A percentile compares a stretch with the other conserved stretches of the same genome.
phyloP scores from a whole-genome alignment of 2,113 vertebrate species.

The Scophthalmus maximus region DNA sequence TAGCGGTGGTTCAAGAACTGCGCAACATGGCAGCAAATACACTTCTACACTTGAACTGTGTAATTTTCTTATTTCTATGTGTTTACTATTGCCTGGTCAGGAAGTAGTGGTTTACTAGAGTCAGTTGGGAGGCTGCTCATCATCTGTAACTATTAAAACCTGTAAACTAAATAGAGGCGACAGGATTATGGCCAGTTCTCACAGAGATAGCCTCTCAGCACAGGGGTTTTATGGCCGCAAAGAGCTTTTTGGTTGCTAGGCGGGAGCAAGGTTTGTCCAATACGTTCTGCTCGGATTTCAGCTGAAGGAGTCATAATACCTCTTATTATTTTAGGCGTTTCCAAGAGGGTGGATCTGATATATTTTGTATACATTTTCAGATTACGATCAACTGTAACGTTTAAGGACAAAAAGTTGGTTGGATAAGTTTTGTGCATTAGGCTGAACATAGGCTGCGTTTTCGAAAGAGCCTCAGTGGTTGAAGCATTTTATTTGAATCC shows the following conservation, averaged over 20 bases:
- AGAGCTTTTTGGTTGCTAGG: constrained; percentile 70
- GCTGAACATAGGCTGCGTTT: neutral
- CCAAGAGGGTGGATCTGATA: neutral
- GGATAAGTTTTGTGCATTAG: neutral
- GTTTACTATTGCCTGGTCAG: too few relatives aligned
- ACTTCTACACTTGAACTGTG: too few relatives aligned
- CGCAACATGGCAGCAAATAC: neutral
- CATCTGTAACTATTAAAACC: constrained; percentile 59
- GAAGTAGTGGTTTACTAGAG: too few relatives aligned
- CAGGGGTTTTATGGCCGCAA: constrained; percentile 61
- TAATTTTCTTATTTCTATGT: neutral
- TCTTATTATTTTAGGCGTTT: constrained; percentile 7
- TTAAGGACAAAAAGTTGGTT: too few relatives aligned
- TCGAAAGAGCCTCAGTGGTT: too few relatives aligned
- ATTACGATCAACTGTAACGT: too few relatives aligned
- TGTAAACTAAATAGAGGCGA: constrained; percentile 60
- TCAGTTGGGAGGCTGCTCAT: constrained; percentile 38
- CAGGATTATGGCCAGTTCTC: constrained; percentile 68
- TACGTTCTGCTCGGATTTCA: constrained; percentile 22
- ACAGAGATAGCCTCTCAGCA: constrained; percentile 55
- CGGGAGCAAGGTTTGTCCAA: neutral
- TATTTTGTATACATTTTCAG: neutral
- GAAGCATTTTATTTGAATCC: too few relatives aligned
- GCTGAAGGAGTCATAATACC: neutral
- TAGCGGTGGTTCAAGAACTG: neutral